phyloP scores from a whole-genome alignment of 2,797 vertebrate species.

The Galaxias olidus region DNA sequence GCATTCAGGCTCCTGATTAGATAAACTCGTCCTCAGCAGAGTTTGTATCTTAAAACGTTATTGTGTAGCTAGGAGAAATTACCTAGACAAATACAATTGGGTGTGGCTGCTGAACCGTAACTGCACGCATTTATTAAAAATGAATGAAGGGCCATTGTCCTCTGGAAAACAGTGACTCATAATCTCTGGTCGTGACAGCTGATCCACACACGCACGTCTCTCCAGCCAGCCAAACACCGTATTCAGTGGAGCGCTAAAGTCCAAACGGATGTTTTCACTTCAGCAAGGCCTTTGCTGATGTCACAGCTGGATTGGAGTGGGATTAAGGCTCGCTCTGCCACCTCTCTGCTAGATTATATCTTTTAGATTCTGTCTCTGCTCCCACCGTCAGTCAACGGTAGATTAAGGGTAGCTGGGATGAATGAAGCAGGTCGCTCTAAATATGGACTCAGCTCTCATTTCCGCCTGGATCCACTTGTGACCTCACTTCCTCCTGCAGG shows the following conservation, averaged over 20 bases:
- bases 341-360: constrained; percentile 1
- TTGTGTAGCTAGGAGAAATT: no score
- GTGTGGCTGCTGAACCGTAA: no score
- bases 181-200: no score
- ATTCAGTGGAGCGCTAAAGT: not conserved
- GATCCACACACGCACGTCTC: not conserved
- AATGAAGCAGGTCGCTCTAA: not conserved
- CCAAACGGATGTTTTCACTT: constrained; percentile 4
- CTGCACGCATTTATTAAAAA: no score
- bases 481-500: not conserved
- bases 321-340: not conserved
- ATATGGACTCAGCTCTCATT: not conserved
- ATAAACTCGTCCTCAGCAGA: no score
- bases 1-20: no score
- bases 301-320: not conserved
- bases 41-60: no score
- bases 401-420: not conserved
- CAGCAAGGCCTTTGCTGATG: not conserved
- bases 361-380: not conserved
- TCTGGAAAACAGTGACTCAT: no score
- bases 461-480: not conserved
- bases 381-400: not conserved
- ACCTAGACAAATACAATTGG: no score
- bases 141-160: no score
- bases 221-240: not conserved